phyloP scores from a whole-genome alignment of 2,113 vertebrate genomes.

The Tilapia sparmanii region DNA sequence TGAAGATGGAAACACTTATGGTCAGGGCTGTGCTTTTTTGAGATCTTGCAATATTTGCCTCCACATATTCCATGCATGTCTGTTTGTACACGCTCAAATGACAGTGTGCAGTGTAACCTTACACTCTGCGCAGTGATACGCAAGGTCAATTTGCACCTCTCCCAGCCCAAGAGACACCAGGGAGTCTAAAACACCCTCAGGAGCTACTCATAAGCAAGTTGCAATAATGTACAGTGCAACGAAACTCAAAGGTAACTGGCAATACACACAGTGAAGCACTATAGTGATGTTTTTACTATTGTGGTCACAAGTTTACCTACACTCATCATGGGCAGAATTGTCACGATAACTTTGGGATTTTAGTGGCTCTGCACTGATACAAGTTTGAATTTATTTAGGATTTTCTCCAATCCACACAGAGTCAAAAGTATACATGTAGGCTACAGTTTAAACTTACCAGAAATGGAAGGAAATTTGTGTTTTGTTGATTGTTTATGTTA shows the following conservation, averaged over 20 bases:
- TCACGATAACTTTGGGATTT: not conserved
- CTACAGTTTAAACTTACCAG: not conserved
- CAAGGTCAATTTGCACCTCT: slow-evolving; percentile 58
- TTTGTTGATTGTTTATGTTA: not conserved
- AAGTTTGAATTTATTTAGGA: not conserved
- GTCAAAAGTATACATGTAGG: not conserved
- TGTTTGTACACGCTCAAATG: slow-evolving; percentile 57
- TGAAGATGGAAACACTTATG: not conserved
- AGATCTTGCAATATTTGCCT: slow-evolving; percentile 10
- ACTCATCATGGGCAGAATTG: not conserved
- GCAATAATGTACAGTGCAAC: not conserved
- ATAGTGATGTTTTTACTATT: not conserved
- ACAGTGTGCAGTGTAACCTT: slow-evolving; percentile 36
- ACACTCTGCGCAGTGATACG: slow-evolving; percentile 29
- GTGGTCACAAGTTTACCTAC: not conserved
- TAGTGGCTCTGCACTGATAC: not conserved
- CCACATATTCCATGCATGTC: slow-evolving; percentile 44
- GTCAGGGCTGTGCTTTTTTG: not conserved
- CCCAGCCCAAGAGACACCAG: slow-evolving; percentile 1
- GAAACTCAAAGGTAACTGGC: not conserved
- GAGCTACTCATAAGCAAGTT: not conserved
- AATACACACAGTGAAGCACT: not conserved
- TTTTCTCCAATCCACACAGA: not conserved
- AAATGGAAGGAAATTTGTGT: not conserved
- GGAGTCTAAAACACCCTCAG: slow-evolving; percentile 7